Evolutionary conservation across 2,113 vertebrate genomes (phyloP), one percentile per base, ranked within the genome.

Genomic region (Pachypanchax playfairii): DNA sequence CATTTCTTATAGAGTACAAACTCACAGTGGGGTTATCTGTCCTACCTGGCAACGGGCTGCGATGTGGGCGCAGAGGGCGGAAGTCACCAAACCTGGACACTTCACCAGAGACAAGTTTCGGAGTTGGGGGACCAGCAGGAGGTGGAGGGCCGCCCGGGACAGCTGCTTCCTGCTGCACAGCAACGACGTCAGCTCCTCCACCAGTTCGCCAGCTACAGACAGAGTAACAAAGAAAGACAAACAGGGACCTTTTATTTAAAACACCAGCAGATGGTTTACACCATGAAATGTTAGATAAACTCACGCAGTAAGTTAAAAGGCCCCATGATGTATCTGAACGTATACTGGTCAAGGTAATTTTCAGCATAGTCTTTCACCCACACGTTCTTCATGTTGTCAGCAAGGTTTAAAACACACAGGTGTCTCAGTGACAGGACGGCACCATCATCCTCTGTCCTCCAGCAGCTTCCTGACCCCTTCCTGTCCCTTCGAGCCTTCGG

Each of bases 111-210:
- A 92, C 41, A 96, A 88, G 51, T 59, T 46, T 12, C 59, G 88
- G 64, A 95, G 91, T 42, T 95, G 94, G 0, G 94, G 94, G 41
- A 94, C 84, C 65, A 96, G 84, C n/a, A 96, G 85, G 20, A 96
- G 90, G 50, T 94, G 94, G 1, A 96, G 92, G 0, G 90, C 90
- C 0, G 92, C 90, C 0, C 93, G 85, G 0, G 90, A 91, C 78
- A 96, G 51, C 53, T 92, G 82, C 60, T 84, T 89, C 29, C 83
- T 89, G 17, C 62, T 54, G 0, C 86, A 90, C 66, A 95, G 76
- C 20, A 94, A 21, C 58, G 1, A 20, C 4, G 87, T 85, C 65
- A 95, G 90, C 39, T 95, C 91, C 83, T 94, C 91, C 1, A 94
- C 83, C 62, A 94, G 69, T 0, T 87, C 82, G 3, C 81, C 64